A percentile compares a stretch with the other conserved stretches of the same genome.
Evolutionary conservation across 2,113 vertebrate genomes (phyloP).

Genomic region (Jaculus jaculus): DNA sequence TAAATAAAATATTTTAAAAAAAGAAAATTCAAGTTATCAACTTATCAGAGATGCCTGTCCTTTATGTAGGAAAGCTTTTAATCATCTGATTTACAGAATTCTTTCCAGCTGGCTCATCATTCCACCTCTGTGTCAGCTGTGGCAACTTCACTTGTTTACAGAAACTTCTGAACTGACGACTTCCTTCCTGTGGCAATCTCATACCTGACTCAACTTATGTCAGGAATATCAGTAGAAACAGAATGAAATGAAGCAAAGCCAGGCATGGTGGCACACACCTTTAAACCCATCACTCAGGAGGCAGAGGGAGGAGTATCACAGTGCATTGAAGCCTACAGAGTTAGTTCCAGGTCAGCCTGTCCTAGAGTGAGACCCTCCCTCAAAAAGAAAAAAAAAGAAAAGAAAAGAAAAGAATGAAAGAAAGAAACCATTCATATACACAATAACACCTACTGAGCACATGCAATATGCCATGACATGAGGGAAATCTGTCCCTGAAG

Average conservation of each 20-base stretch:
- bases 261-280: no score
- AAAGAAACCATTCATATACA: neutral
- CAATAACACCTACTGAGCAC: neutral
- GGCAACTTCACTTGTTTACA: neutral
- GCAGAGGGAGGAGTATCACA: no score
- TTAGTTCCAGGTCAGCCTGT: no score
- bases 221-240: constrained; percentile 17
- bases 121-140: neutral
- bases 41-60: neutral
- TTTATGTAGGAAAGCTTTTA: neutral
- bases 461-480: neutral
- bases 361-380: no score
- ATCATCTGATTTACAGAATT: neutral
- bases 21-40: neutral
- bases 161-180: neutral
- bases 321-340: no score
- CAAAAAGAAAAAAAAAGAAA: no score
- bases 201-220: neutral
- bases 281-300: no score
- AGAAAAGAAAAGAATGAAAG: no score
- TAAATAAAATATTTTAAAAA: no score
- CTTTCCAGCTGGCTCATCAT: neutral
- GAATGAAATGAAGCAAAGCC: no score
- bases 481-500: no score
- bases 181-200: neutral